Conservation (phyloP, 2,113 vertebrate genomes). For the Naja naja region DNA sequence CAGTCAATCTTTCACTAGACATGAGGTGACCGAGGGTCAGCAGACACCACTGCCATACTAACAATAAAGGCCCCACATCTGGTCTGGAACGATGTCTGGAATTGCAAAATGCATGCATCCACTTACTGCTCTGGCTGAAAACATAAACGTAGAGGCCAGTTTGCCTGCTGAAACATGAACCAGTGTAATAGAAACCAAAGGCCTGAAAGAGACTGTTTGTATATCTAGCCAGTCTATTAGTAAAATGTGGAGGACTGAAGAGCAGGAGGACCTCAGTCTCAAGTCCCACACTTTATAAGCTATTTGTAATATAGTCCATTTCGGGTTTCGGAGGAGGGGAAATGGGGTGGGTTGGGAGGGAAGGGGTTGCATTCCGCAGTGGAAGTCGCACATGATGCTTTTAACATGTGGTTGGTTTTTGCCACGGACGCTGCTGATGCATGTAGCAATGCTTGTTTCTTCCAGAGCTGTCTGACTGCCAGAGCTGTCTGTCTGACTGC, state of each 20-base stretch:
- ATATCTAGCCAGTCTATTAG: conserved; percentile 64
- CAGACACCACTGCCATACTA: conserved; percentile 74
- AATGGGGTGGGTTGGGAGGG: background rate
- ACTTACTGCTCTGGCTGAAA: conserved; percentile 71
- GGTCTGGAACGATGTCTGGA: conserved; percentile 76
- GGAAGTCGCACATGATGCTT: conserved; percentile 44
- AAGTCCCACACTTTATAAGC: conserved; percentile 68
- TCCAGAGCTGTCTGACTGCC: background rate
- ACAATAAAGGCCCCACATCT: conserved; percentile 80
- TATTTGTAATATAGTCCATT: conserved; percentile 68
- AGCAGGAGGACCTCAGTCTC: conserved; percentile 55
- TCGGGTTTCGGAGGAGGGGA: conserved; percentile 39
- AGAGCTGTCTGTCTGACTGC: background rate
- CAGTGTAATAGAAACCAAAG: conserved; percentile 75
- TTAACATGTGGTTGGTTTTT: conserved; percentile 38
- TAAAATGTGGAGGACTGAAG: conserved; percentile 59
- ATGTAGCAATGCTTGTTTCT: conserved; percentile 13
- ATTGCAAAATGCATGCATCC: conserved; percentile 75
- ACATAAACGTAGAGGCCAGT: conserved; percentile 53
- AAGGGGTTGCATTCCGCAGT: conserved; percentile 48
- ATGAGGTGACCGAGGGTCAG: conserved; percentile 78
- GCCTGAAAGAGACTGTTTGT: conserved; percentile 76
- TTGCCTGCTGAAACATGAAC: conserved; percentile 70
- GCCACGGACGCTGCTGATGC: conserved; percentile 29
- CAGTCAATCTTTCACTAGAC: conserved; percentile 84